phyloP scores from a whole-genome alignment of 2,888 invertebrate species.

The Actias luna region DNA sequence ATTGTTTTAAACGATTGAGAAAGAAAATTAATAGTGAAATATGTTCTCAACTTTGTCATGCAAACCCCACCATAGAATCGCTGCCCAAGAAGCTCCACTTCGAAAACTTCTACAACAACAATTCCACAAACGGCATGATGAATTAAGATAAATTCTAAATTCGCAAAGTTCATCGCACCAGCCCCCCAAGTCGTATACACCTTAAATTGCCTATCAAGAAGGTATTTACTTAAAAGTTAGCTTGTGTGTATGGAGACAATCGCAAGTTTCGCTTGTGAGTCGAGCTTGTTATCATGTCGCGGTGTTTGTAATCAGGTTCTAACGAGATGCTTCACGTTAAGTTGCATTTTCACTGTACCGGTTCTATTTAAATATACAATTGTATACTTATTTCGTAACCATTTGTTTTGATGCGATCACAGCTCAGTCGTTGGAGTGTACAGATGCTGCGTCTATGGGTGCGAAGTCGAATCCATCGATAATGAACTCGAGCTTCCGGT shows the following conservation, averaged over 20 bases:
- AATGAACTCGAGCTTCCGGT: too few relatives aligned
- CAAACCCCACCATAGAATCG: too few relatives aligned
- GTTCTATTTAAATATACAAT: background rate
- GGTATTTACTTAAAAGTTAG: constrained; percentile 45
- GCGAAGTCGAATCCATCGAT: too few relatives aligned
- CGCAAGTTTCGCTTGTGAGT: constrained; percentile 43
- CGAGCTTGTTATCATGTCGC: constrained; percentile 52
- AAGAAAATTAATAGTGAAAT: too few relatives aligned
- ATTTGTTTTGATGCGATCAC: too few relatives aligned
- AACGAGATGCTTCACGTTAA: constrained; percentile 49
- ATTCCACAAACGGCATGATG: background rate
- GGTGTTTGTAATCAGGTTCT: constrained; percentile 62
- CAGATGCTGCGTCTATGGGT: too few relatives aligned
- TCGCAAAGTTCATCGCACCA: constrained; percentile 14
- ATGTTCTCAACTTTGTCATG: too few relatives aligned
- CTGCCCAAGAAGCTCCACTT: background rate
- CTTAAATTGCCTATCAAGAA: constrained; percentile 17
- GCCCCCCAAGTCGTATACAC: constrained; percentile 19
- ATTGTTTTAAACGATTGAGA: too few relatives aligned
- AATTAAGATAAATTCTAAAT: constrained; percentile 22
- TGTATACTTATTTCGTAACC: too few relatives aligned
- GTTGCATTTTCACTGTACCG: constrained; percentile 31
- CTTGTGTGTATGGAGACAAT: constrained; percentile 39
- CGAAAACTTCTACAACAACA: background rate
- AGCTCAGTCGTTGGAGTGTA: too few relatives aligned